Percentiles rank a stretch among this genome's conserved stretches.
Evolutionary conservation across 2,888 invertebrate genomes (phyloP).

Genomic region (Hesperia comma): DNA sequence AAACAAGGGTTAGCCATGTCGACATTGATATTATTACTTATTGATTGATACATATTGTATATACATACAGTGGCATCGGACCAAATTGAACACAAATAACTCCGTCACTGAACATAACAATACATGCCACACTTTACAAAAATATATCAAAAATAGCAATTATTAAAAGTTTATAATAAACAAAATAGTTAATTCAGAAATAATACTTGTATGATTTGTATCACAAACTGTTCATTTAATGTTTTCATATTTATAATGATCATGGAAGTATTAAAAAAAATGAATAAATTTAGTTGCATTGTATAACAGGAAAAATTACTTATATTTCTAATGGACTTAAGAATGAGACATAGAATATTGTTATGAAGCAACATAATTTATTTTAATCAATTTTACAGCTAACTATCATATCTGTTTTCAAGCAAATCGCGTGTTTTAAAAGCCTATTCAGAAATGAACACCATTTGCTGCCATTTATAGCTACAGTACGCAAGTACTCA

Average conservation of each 20-base stretch:
- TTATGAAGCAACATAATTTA: too few species aligned
- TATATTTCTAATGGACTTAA: conserved; percentile 1
- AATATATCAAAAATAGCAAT: conserved; percentile 30
- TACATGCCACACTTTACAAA: conserved; percentile 7
- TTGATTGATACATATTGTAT: too few species aligned
- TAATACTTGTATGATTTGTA: conserved; percentile 30
- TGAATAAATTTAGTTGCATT: conserved; percentile 6
- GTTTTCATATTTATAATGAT: conserved; percentile 14
- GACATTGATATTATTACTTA: background rate
- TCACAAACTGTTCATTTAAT: conserved; percentile 31
- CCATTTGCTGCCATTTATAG: too few species aligned
- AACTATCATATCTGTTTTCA: too few species aligned
- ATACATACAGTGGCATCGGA: conserved; percentile 4
- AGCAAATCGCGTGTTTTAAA: too few species aligned
- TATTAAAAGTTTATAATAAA: conserved; percentile 14
- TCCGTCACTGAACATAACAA: background rate
- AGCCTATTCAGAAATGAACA: too few species aligned
- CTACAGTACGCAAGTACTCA: too few species aligned
- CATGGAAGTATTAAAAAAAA: conserved; percentile 15
- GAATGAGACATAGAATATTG: background rate
- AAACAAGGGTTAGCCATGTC: conserved; percentile 15
- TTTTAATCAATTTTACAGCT: too few species aligned
- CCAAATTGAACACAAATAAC: conserved; percentile 1
- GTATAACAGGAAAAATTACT: background rate
- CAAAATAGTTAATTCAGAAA: conserved; percentile 24